Conservation (phyloP, 2,113 vertebrate genomes). For the Rana temporaria region DNA sequence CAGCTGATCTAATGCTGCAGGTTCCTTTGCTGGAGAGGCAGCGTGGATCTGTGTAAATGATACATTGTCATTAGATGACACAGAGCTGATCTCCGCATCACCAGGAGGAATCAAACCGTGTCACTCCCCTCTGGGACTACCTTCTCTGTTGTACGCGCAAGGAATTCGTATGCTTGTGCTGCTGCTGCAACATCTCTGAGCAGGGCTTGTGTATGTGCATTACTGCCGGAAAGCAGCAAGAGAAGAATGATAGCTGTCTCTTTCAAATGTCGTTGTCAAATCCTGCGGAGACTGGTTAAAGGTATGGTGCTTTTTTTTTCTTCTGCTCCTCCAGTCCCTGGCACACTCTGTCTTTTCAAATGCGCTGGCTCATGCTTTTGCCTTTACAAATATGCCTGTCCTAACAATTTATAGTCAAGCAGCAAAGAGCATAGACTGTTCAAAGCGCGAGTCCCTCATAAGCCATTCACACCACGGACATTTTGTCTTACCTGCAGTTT, state of each 20-base stretch:
- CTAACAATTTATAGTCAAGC: slow-evolving; percentile 64
- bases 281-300: slow-evolving; percentile 95
- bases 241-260: slow-evolving; percentile 98
- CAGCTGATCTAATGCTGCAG: slow-evolving; percentile 63
- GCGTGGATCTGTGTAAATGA: slow-evolving; percentile 67
- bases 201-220: slow-evolving; percentile 72
- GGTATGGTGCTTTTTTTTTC: slow-evolving; percentile 80
- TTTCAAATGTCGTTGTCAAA: slow-evolving; percentile 98
- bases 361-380: slow-evolving; percentile 61
- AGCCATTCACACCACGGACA: slow-evolving; percentile 21
- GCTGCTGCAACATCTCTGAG: slow-evolving; percentile 68
- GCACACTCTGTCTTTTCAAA: slow-evolving; percentile 57
- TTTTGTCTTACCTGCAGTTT: slow-evolving; percentile 17
- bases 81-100: slow-evolving; percentile 77
- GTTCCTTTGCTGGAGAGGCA: slow-evolving; percentile 62
- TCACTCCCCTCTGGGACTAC: slow-evolving; percentile 78
- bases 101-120: slow-evolving; percentile 80
- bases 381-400: slow-evolving; percentile 66
- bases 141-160: slow-evolving; percentile 74
- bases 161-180: slow-evolving; percentile 75
- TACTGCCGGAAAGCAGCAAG: slow-evolving; percentile 70
- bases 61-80: slow-evolving; percentile 74
- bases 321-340: slow-evolving; percentile 60
- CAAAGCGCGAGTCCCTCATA: slow-evolving; percentile 43
- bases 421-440: slow-evolving; percentile 71